Conservation (phyloP, 2,113 vertebrate genomes). For the Campylorhamphus procurvoides region DNA sequence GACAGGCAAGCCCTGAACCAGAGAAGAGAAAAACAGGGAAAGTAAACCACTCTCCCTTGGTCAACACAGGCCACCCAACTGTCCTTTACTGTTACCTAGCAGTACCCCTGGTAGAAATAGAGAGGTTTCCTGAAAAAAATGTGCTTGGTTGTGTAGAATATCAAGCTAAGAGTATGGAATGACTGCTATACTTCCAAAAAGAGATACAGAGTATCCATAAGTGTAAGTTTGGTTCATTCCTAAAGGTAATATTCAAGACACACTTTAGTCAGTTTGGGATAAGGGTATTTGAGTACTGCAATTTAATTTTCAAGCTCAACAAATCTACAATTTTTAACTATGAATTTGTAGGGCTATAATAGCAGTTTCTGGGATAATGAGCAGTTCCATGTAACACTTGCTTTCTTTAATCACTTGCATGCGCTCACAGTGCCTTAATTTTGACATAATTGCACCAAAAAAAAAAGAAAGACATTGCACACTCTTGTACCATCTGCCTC, state of each 20-base stretch:
- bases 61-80: background rate
- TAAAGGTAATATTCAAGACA: background rate
- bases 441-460: background rate
- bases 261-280: background rate
- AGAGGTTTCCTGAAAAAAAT: background rate
- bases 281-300: background rate
- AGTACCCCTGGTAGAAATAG: background rate
- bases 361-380: background rate
- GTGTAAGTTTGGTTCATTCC: background rate
- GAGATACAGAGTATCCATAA: background rate
- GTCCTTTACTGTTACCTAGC: background rate
- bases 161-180: background rate
- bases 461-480: background rate
- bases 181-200: background rate
- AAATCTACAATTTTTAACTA: background rate
- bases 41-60: background rate
- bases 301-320: background rate
- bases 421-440: background rate
- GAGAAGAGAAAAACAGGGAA: background rate
- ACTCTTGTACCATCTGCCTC: conserved; percentile 9
- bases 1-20: background rate
- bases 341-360: background rate
- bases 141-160: background rate
- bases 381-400: background rate
- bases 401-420: conserved; percentile 5